Conservation (phyloP, 2,113 vertebrate species). For the Pogonocichla stellata region DNA sequence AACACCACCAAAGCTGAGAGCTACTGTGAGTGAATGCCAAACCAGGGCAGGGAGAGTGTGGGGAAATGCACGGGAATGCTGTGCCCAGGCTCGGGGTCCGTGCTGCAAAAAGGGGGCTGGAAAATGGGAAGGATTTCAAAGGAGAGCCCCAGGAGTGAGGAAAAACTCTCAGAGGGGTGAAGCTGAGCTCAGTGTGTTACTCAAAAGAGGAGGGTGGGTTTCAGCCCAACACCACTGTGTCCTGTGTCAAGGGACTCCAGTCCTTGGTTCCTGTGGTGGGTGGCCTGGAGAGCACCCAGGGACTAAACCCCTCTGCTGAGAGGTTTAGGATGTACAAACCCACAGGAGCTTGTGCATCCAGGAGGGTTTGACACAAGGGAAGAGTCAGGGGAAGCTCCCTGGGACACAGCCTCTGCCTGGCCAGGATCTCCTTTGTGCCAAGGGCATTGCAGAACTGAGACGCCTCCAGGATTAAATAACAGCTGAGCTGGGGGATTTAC, state of each 20-base stretch:
- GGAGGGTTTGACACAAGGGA: not conserved
- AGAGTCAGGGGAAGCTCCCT: not conserved
- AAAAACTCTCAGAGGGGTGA: fast-evolving
- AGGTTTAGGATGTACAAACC: not conserved
- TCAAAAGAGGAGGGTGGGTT: not conserved
- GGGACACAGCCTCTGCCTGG: not conserved
- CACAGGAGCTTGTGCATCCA: not conserved
- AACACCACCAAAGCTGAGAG: not conserved
- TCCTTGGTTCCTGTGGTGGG: not conserved
- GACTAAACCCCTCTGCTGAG: not conserved
- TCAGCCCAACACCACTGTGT: fast-evolving
- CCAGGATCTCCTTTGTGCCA: fast-evolving
- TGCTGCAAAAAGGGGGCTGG: not conserved
- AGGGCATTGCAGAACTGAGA: not conserved
- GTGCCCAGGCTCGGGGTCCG: not conserved
- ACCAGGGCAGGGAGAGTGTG: too few species aligned
- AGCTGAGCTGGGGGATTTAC: not conserved
- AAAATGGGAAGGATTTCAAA: not conserved
- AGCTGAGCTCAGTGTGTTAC: not conserved
- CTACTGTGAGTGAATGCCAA: not conserved
- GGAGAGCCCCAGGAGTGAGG: not conserved
- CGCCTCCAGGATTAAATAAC: not conserved
- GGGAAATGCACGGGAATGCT: not conserved
- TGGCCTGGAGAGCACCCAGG: not conserved
- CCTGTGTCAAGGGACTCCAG: not conserved